Conservation (phyloP, 2,888 invertebrate species). For the Pardosa pseudoannulata region DNA sequence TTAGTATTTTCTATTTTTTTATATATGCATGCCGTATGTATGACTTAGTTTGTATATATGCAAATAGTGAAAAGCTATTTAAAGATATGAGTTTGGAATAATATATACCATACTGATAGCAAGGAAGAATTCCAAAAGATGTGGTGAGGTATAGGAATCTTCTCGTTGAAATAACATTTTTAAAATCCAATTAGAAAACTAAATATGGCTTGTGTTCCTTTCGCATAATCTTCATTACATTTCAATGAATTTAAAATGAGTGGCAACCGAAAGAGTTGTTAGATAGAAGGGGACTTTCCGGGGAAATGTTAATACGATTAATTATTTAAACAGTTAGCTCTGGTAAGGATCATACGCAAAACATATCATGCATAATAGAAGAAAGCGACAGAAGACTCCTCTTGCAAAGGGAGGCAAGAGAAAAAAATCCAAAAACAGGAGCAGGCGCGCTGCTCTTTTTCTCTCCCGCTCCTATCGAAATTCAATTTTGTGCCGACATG, state of each 20-base stretch:
- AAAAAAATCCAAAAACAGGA: slow-evolving; percentile 27
- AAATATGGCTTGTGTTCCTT: slow-evolving; percentile 63
- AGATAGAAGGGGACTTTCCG: slow-evolving; percentile 13
- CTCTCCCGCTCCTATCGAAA: slow-evolving; percentile 63
- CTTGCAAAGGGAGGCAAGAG: slow-evolving; percentile 15
- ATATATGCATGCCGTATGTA: too few species aligned
- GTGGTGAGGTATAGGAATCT: neutral
- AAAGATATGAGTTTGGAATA: too few species aligned
- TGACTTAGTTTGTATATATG: too few species aligned
- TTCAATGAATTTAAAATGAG: slow-evolving; percentile 72
- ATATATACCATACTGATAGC: too few species aligned
- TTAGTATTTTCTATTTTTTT: too few species aligned
- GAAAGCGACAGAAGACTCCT: slow-evolving; percentile 54
- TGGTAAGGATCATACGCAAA: slow-evolving; percentile 60
- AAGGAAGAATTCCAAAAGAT: too few species aligned
- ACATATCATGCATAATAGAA: slow-evolving; percentile 71
- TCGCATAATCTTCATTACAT: slow-evolving; percentile 62
- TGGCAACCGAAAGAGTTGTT: slow-evolving; percentile 37
- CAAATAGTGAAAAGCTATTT: too few species aligned
- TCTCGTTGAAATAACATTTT: slow-evolving; percentile 23
- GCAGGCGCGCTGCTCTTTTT: slow-evolving; percentile 35
- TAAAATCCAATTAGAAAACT: slow-evolving; percentile 69
- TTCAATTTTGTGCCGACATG: slow-evolving; percentile 71
- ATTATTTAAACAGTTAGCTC: slow-evolving; percentile 69
- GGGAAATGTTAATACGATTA: slow-evolving; percentile 69